Evolutionary conservation across 2,888 invertebrate genomes (phyloP).

Genomic region (Lamproptera curius): DNA sequence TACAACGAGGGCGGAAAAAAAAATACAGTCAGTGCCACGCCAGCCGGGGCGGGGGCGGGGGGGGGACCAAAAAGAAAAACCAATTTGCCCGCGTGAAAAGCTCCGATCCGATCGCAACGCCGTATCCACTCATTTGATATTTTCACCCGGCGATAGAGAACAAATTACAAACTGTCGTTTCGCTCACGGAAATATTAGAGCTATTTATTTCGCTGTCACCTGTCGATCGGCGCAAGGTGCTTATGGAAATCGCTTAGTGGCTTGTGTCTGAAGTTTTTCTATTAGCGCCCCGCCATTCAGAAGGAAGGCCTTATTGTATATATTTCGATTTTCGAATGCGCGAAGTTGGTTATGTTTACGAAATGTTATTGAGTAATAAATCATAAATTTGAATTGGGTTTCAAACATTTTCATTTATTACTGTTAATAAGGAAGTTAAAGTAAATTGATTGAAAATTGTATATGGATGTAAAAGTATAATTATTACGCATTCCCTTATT

Average conservation of each 20-base stretch:
- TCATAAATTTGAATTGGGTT: no score
- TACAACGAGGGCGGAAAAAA: slow-evolving; percentile 55
- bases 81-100: slow-evolving; percentile 76
- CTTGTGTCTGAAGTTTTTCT: slow-evolving; percentile 64
- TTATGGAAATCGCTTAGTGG: slow-evolving; percentile 58
- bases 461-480: no score
- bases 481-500: no score
- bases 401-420: no score
- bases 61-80: slow-evolving; percentile 73
- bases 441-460: no score
- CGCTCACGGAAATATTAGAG: slow-evolving; percentile 50
- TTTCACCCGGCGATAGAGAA: slow-evolving; percentile 67
- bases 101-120: slow-evolving; percentile 66
- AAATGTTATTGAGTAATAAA: no score
- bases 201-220: slow-evolving; percentile 71
- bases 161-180: slow-evolving; percentile 73
- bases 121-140: slow-evolving; percentile 76
- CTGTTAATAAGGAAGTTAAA: no score
- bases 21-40: slow-evolving; percentile 59
- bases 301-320: slow-evolving; percentile 29
- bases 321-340: no score
- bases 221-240: slow-evolving; percentile 49
- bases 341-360: no score
- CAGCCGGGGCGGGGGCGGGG: slow-evolving; percentile 47
- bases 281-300: slow-evolving; percentile 52